Conservation (phyloP, 2,888 invertebrate species). For the Punctoribates punctum region DNA sequence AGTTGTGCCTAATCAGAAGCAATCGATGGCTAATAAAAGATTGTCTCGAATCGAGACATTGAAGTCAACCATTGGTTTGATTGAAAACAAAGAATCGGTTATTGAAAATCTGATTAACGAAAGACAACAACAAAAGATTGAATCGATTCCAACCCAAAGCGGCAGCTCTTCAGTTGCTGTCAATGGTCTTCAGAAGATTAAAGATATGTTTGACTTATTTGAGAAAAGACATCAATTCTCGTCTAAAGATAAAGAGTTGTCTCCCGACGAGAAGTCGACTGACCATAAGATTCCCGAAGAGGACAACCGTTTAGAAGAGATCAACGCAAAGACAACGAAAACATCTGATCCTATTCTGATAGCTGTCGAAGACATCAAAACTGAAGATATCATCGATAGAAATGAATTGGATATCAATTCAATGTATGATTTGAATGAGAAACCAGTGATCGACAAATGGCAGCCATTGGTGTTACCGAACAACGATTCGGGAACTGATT, state of each 20-base stretch:
- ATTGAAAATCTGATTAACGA: slow-evolving; percentile 1
- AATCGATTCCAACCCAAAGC: neutral
- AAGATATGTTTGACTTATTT: slow-evolving; percentile 1
- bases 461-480: too few species aligned
- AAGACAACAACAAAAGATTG: neutral
- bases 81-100: neutral
- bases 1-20: neutral
- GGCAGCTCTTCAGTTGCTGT: neutral
- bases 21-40: neutral
- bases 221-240: slow-evolving; percentile 15
- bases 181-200: neutral
- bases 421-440: too few species aligned
- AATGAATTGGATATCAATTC: neutral
- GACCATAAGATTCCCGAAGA: too few species aligned
- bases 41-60: neutral
- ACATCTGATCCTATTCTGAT: neutral
- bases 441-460: too few species aligned
- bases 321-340: too few species aligned
- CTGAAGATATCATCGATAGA: neutral
- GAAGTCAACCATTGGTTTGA: slow-evolving; percentile 13
- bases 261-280: too few species aligned
- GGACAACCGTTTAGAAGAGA: too few species aligned
- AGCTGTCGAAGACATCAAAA: neutral
- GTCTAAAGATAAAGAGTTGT: neutral
- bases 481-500: too few species aligned